A percentile compares a stretch with the other conserved stretches of the same genome.
Evolutionary conservation across 2,888 invertebrate species (phyloP).

Genomic region (Epirrhoe alternata): DNA sequence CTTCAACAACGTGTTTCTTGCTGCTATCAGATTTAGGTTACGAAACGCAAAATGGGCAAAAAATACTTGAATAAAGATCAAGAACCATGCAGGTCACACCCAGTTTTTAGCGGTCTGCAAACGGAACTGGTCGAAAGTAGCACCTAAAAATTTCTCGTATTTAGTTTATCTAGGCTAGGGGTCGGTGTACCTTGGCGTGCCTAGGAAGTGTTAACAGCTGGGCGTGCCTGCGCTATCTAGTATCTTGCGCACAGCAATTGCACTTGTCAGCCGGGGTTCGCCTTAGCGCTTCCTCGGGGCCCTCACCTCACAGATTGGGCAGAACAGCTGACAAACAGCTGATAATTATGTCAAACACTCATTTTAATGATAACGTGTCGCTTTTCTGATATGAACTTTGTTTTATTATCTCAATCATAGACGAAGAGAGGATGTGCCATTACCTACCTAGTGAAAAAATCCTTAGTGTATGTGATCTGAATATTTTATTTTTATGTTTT

Average conservation of each 20-base stretch:
- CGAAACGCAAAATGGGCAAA: neutral
- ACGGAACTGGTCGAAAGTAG: conserved; percentile 30
- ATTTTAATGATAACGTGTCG: too few species aligned
- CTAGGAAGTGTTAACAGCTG: conserved; percentile 58
- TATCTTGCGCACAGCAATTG: conserved; percentile 70
- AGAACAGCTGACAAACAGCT: conserved; percentile 16
- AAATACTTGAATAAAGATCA: conserved; percentile 18
- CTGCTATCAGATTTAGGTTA: neutral
- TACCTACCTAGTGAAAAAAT: too few species aligned
- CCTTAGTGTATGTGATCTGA: too few species aligned
- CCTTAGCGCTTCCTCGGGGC: conserved; percentile 42
- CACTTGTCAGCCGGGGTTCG: conserved; percentile 69
- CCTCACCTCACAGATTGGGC: conserved; percentile 14
- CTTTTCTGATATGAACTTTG: too few species aligned
- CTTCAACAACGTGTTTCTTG: neutral
- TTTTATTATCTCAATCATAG: too few species aligned
- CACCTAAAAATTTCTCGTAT: conserved; percentile 38
- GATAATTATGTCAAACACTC: neutral
- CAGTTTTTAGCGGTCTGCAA: conserved; percentile 23
- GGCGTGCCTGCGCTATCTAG: conserved; percentile 75
- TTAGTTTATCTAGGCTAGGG: conserved; percentile 46
- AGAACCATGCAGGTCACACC: conserved; percentile 8
- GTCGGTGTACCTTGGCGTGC: conserved; percentile 46
- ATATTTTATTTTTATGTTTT: too few species aligned
- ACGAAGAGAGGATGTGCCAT: too few species aligned